Evolutionary conservation across 2,113 vertebrate species (phyloP).

Genomic region (Bubo bubo): DNA sequence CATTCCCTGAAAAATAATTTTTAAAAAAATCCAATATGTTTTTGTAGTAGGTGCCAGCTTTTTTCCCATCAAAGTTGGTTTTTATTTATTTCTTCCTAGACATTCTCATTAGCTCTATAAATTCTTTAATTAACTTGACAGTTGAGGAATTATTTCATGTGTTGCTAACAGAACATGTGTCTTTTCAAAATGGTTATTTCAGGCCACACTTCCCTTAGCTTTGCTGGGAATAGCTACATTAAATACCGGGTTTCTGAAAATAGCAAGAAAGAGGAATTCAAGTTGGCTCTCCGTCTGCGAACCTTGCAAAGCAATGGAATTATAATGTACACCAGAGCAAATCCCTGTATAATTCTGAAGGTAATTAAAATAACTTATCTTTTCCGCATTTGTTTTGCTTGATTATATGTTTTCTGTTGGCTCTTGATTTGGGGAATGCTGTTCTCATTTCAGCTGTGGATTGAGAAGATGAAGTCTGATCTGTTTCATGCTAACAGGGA

Average conservation of each 20-base stretch:
- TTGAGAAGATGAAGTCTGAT: constrained; percentile 43
- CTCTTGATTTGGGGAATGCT: constrained; percentile 18
- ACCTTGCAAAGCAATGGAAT: constrained; percentile 92
- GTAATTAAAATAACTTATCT: constrained; percentile 75
- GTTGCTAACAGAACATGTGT: constrained; percentile 46
- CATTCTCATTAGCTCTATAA: neutral
- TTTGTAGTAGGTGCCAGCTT: neutral
- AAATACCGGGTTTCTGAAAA: constrained; percentile 91
- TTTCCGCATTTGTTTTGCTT: constrained; percentile 38
- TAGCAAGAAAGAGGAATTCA: constrained; percentile 86
- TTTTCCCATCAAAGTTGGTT: neutral
- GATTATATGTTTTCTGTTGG: constrained; percentile 34
- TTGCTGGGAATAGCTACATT: constrained; percentile 97
- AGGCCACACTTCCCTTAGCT: constrained; percentile 95
- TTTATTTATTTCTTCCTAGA: constrained; percentile 28
- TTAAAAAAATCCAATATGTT: neutral
- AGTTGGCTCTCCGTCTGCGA: constrained; percentile 90
- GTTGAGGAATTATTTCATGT: constrained; percentile 2
- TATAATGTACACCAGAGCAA: constrained; percentile 92
- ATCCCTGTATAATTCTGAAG: constrained; percentile 92
- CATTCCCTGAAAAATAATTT: neutral
- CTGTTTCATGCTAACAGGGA: constrained; percentile 6
- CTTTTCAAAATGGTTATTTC: constrained; percentile 67
- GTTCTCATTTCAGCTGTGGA: constrained; percentile 53
- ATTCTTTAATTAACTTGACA: constrained; percentile 25